Evolutionary conservation across 2,113 vertebrate genomes (phyloP).

Genomic region (Zapornia atra): DNA sequence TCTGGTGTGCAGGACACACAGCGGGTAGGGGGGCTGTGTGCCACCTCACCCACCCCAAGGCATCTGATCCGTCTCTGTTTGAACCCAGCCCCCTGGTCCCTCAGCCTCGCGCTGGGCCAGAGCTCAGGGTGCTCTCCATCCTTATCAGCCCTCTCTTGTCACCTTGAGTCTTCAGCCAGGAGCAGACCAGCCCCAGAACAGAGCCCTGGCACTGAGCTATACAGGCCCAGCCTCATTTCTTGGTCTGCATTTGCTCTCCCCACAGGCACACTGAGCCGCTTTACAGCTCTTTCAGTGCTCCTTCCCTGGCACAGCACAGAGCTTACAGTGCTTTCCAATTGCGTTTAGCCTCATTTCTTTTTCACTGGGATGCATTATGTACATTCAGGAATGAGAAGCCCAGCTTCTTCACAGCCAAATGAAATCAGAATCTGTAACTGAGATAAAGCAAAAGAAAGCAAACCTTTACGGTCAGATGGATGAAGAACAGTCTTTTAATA

Average conservation of each 20-base stretch:
- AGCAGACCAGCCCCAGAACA: neutral
- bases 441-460: neutral
- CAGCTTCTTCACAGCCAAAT: neutral
- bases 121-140: neutral
- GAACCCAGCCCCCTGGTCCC: too few relatives aligned
- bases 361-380: neutral
- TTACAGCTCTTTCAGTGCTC: neutral
- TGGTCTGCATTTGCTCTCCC: neutral
- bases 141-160: neutral
- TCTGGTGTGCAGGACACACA: neutral
- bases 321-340: neutral
- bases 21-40: neutral
- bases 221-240: neutral
- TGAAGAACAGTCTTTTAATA: neutral
- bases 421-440: neutral
- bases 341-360: neutral
- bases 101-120: neutral
- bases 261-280: neutral
- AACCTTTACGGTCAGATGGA: neutral
- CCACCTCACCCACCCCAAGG: neutral
- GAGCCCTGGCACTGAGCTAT: neutral
- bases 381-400: neutral
- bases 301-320: neutral
- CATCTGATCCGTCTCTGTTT: too few relatives aligned
- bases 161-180: neutral